These are phyloP conservation scores for Pararge aegeria DNA, from an alignment of 1,140 invertebrate genomes.

Conservation along the genomic window DNA sequence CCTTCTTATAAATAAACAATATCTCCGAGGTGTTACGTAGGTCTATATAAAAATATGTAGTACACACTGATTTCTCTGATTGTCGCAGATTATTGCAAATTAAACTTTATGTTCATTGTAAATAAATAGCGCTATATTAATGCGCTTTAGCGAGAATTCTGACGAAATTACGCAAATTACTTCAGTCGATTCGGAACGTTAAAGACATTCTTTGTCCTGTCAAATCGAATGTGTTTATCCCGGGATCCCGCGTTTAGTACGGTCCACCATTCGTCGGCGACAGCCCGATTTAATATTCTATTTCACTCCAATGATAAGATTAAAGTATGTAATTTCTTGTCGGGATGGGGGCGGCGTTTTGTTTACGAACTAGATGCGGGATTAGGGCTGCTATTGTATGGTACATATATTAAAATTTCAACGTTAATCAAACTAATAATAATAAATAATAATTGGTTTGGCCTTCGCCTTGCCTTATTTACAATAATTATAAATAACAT, in stretches of 20 bases:
- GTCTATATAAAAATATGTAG: no score
- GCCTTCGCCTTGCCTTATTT: no score
- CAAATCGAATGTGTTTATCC: constrained; percentile 65
- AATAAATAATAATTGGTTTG: no score
- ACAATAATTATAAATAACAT: no score
- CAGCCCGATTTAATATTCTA: constrained; percentile 75
- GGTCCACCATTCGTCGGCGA: constrained; percentile 59
- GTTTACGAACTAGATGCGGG: constrained; percentile 53
- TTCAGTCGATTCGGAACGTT: constrained; percentile 18
- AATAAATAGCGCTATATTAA: background rate
- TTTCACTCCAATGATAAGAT: constrained; percentile 75
- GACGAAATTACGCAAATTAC: constrained; percentile 16
- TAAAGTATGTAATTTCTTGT: constrained; percentile 79
- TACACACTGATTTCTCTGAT: no score
- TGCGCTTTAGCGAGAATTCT: background rate
- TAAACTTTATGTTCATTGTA: no score
- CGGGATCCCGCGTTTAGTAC: constrained; percentile 58
- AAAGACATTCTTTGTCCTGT: constrained; percentile 53
- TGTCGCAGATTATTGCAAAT: no score
- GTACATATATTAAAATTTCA: background rate
- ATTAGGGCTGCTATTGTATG: constrained; percentile 45
- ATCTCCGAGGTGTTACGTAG: no score
- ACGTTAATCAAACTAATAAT: background rate
- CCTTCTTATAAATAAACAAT: no score
- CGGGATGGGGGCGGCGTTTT: constrained; percentile 57